A percentile compares a stretch with the other conserved stretches of the same genome.
Evolutionary conservation across 2,888 invertebrate species (phyloP).

Genomic region (Priocnemis perturbator): DNA sequence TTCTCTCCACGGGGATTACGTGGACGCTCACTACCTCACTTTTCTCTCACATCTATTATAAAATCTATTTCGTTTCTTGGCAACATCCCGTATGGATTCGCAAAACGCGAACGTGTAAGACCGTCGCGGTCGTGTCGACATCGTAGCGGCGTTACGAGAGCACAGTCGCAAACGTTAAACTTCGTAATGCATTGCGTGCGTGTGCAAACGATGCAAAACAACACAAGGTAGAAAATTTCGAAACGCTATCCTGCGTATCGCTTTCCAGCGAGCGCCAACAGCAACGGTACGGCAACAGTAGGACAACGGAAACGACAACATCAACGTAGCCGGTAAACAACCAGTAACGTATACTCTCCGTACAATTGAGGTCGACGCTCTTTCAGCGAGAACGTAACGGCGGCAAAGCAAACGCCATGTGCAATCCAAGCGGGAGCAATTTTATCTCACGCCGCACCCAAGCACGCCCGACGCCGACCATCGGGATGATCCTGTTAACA

Average conservation of each 20-base stretch:
- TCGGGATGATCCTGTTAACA: constrained; percentile 71
- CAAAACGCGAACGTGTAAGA: no score
- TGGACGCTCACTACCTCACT: background rate
- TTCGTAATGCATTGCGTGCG: no score
- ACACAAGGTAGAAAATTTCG: no score
- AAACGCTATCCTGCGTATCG: background rate
- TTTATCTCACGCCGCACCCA: constrained; percentile 46
- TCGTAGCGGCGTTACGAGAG: no score
- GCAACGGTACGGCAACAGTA: constrained; percentile 12
- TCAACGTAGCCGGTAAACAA: background rate
- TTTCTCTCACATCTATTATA: background rate
- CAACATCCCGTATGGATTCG: no score
- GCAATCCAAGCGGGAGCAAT: constrained; percentile 44
- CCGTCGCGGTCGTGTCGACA: no score
- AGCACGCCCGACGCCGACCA: constrained; percentile 23
- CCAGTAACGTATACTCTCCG: background rate
- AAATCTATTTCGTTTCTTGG: no score
- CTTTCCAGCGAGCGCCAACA: constrained; percentile 12
- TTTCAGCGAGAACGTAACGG: constrained; percentile 5
- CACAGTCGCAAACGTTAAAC: no score
- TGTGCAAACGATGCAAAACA: no score
- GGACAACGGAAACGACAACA: constrained; percentile 15
- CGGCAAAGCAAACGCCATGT: constrained; percentile 26
- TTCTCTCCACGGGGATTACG: background rate
- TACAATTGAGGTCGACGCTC: background rate